These are phyloP conservation scores for Bagarius yarrelli DNA, from an alignment of 2,113 vertebrate genomes.

Conservation along the genomic window DNA sequence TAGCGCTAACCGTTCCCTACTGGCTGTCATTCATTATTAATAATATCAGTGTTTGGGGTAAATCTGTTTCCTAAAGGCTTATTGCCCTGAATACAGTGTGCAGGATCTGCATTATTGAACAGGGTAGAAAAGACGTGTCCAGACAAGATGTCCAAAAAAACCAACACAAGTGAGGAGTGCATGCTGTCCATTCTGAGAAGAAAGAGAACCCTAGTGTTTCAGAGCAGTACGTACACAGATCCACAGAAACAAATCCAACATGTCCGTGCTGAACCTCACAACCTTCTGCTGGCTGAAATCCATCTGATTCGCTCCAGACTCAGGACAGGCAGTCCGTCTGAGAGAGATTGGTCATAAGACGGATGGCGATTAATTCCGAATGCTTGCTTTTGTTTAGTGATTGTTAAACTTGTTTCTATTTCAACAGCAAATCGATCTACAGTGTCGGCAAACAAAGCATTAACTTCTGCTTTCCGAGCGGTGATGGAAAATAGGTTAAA, in stretches of 20 bases:
- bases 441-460: too few relatives aligned
- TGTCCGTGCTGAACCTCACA: background rate
- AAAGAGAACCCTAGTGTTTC: background rate
- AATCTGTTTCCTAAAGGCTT: slow-evolving; percentile 10
- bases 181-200: background rate
- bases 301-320: background rate
- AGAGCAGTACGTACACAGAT: background rate
- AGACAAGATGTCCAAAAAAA: background rate
- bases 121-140: background rate
- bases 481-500: too few relatives aligned
- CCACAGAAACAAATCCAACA: too few relatives aligned
- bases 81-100: background rate
- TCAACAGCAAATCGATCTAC: too few relatives aligned
- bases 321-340: too few relatives aligned
- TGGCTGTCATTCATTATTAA: slow-evolving; percentile 27
- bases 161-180: background rate
- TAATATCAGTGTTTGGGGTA: slow-evolving; percentile 12
- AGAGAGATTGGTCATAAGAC: too few relatives aligned
- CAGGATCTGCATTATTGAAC: slow-evolving; percentile 20
- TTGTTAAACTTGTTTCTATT: too few relatives aligned
- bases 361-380: too few relatives aligned
- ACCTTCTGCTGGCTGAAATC: background rate
- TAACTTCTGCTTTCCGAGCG: too few relatives aligned
- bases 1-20: slow-evolving; percentile 23
- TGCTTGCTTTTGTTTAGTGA: too few relatives aligned